These are phyloP conservation scores for Thalassaphorura encarpata DNA, from an alignment of 1,140 invertebrate species.

Conservation along the genomic window DNA sequence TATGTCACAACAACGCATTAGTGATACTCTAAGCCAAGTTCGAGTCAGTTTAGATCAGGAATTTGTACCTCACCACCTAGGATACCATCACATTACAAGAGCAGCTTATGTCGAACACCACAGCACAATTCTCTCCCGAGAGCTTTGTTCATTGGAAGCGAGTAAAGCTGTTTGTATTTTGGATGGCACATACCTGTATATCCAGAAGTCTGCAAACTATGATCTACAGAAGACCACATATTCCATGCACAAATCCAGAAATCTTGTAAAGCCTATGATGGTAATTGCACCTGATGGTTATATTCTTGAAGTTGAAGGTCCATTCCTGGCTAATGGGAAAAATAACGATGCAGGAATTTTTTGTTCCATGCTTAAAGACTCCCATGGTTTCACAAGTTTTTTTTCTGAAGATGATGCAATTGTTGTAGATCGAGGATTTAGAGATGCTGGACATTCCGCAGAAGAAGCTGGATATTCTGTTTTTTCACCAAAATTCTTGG, in stretches of 20 bases:
- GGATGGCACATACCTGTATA: slow-evolving; percentile 22
- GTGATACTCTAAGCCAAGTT: background rate
- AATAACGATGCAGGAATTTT: slow-evolving; percentile 18
- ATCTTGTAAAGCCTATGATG: slow-evolving; percentile 10
- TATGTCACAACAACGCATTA: background rate
- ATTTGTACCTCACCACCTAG: slow-evolving; percentile 9
- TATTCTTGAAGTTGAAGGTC: slow-evolving; percentile 9
- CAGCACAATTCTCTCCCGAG: background rate
- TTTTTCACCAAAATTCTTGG: slow-evolving; percentile 34
- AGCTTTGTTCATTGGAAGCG: background rate
- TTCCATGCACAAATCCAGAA: slow-evolving; percentile 5
- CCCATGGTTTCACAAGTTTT: slow-evolving; percentile 1
- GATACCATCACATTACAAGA: slow-evolving; percentile 11
- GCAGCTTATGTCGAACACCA: background rate
- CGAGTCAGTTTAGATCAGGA: background rate
- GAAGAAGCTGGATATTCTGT: background rate
- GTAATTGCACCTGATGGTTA: slow-evolving; percentile 7
- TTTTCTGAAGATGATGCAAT: slow-evolving; percentile 3
- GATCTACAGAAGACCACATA: background rate
- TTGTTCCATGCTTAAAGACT: background rate
- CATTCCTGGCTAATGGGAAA: background rate
- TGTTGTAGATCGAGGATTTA: slow-evolving; percentile 11
- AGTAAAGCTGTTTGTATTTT: slow-evolving; percentile 3
- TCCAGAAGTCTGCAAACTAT: slow-evolving; percentile 6
- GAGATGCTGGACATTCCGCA: background rate